These are phyloP conservation scores for Hapalemur alaotrensis DNA, from an alignment of 2,797 vertebrate species.

Conservation along the genomic window DNA sequence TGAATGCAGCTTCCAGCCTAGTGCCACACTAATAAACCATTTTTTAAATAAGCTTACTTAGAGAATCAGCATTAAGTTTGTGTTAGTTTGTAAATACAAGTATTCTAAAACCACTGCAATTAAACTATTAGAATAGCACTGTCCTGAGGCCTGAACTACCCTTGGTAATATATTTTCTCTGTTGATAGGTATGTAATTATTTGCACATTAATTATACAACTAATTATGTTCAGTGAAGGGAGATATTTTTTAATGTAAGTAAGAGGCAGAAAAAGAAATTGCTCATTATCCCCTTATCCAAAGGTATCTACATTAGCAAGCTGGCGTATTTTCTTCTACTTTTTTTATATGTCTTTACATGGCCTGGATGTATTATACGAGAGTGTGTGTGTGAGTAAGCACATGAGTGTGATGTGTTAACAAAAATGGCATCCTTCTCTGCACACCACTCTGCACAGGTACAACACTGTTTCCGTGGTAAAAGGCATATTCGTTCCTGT, in stretches of 20 bases:
- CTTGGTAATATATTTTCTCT: background rate
- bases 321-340: background rate
- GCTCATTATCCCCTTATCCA: background rate
- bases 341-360: background rate
- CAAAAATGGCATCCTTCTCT: background rate
- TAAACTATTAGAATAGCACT: background rate
- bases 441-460: background rate
- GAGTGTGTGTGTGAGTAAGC: too few species aligned
- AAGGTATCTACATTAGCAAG: background rate
- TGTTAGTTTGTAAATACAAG: background rate
- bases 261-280: background rate
- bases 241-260: background rate
- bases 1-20: background rate
- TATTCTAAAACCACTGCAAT: background rate
- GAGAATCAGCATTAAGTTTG: background rate
- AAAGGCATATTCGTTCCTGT: background rate
- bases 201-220: background rate
- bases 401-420: background rate
- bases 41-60: background rate
- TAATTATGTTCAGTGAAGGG: background rate
- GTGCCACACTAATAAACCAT: background rate
- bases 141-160: too few species aligned
- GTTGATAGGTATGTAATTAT: background rate
- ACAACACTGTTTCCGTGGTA: background rate
- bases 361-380: too few species aligned